Evolutionary conservation across 1,140 invertebrate species (phyloP).

Genomic region (Eumeta japonica): DNA sequence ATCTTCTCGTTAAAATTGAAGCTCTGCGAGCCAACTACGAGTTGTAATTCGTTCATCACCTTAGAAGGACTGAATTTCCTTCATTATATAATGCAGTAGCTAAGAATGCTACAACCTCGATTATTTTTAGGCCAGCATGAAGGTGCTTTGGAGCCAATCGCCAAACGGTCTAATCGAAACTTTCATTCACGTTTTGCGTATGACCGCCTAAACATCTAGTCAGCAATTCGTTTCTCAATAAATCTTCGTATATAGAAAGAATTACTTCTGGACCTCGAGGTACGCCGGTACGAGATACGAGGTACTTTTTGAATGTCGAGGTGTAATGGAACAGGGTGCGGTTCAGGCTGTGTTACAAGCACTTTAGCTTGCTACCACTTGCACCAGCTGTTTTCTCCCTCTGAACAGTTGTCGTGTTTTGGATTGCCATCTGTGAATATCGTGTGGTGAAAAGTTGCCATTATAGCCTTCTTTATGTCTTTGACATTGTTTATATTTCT

Average conservation of each 20-base stretch:
- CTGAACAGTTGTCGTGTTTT: slow-evolving; percentile 17
- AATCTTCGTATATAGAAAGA: too few species aligned
- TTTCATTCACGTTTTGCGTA: too few species aligned
- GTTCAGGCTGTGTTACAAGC: too few species aligned
- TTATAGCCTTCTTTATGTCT: slow-evolving; percentile 28
- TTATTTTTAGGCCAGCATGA: slow-evolving; percentile 2
- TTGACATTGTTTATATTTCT: slow-evolving; percentile 21
- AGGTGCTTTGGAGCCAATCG: slow-evolving; percentile 2
- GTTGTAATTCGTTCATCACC: too few species aligned
- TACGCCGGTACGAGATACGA: too few species aligned
- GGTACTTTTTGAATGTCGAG: too few species aligned
- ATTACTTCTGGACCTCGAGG: too few species aligned
- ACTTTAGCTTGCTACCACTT: slow-evolving; percentile 14
- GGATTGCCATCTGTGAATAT: slow-evolving; percentile 24
- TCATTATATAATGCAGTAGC: slow-evolving; percentile 6
- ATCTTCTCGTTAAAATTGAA: background rate
- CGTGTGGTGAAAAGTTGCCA: slow-evolving; percentile 26
- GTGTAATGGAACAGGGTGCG: too few species aligned
- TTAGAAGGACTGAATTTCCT: too few species aligned
- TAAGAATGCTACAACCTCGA: slow-evolving; percentile 4
- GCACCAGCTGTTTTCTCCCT: slow-evolving; percentile 19
- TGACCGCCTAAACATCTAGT: too few species aligned
- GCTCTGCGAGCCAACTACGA: background rate
- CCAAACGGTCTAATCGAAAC: slow-evolving; percentile 4
- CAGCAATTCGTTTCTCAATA: background rate